Conservation (phyloP, 2,888 invertebrate species). For the Sarcophaga carnaria region DNA sequence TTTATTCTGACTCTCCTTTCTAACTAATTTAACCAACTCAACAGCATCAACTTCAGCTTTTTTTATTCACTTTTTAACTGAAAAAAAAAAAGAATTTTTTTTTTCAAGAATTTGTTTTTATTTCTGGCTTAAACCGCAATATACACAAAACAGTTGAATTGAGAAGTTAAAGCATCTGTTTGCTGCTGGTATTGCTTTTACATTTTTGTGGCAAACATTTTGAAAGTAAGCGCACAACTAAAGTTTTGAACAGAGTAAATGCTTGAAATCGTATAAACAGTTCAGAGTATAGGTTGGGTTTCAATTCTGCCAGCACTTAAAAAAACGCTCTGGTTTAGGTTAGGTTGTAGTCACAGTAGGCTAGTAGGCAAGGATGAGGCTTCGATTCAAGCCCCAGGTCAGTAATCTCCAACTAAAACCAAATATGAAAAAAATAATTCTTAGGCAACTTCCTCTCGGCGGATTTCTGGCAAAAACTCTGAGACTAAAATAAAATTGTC, state of each 20-base stretch:
- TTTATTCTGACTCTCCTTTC: slow-evolving; percentile 38
- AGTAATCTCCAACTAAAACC: no score
- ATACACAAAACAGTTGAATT: slow-evolving; percentile 45
- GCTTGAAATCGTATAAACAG: no score
- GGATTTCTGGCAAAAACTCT: no score
- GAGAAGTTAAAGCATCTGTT: slow-evolving; percentile 47
- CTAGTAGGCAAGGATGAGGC: no score
- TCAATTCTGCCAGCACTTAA: not conserved
- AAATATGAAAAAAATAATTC: no score
- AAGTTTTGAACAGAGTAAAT: not conserved
- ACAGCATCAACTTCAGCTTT: slow-evolving; percentile 31
- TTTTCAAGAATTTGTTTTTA: slow-evolving; percentile 32
- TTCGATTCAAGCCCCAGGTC: no score
- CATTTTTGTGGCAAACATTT: not conserved
- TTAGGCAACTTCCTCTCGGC: no score
- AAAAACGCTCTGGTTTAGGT: not conserved
- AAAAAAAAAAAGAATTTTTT: not conserved
- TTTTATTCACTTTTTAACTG: slow-evolving; percentile 2
- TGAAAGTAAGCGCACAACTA: slow-evolving; percentile 5
- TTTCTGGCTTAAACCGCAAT: slow-evolving; percentile 43
- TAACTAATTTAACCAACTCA: slow-evolving; percentile 65
- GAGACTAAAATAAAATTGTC: no score
- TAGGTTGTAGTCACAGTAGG: no score
- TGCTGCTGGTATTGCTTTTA: slow-evolving; percentile 5
- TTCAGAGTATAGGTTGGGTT: no score